Base-by-base conservation (phyloP, 2,888 invertebrate species). In the Metellina segmentata region DNA sequence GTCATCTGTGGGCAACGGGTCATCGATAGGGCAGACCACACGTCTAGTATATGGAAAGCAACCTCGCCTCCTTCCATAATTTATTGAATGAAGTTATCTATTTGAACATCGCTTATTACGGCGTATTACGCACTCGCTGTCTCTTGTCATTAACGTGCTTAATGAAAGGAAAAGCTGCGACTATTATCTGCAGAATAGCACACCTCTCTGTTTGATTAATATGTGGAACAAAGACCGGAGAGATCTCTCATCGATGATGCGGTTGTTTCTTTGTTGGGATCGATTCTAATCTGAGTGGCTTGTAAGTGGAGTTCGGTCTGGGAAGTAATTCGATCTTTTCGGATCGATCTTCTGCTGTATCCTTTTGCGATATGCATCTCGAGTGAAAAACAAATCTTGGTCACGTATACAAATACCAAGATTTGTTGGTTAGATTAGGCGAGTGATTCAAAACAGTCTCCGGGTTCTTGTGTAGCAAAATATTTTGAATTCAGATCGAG, bases 31-130 rank as follows among this genome's bases (percentile, higher is more conserved):
- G 48, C 34, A 85, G 53, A 34, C 74, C 74, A 48, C 53, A 72
- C 51, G 72, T 82, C 71, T 51, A 34, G 75, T 75, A 34, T 61
- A 85, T 74, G 51, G 53, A 72, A 85, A 85, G 61, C 16, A 77
- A 52, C 77, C 52, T 19, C 52, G 20, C 77, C 51, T 77, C 77
- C 53, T 8, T 34, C 34, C 53, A 61, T 79, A 79, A 85, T 85
- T 74, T 75, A 85, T 85, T 74, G 85, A 72, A 20, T 61, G 20
- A 13, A 53, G 16, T 13, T 72, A 85, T 85, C 85, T 85, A 75
- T 74, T 75, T 75, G 51, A 53, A 52, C 74, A 85, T 85, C 85
- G 74, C 52, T 75, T 48, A 75, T 85, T 85, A 61, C 53, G 48
- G 20, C 53, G 75, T 13, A 72, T 75, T 85, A 85, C 74, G 74